Evolutionary conservation across 1,140 invertebrate genomes (phyloP), one percentile per base, ranked within the genome.

Genomic region (Papilio helenus): DNA sequence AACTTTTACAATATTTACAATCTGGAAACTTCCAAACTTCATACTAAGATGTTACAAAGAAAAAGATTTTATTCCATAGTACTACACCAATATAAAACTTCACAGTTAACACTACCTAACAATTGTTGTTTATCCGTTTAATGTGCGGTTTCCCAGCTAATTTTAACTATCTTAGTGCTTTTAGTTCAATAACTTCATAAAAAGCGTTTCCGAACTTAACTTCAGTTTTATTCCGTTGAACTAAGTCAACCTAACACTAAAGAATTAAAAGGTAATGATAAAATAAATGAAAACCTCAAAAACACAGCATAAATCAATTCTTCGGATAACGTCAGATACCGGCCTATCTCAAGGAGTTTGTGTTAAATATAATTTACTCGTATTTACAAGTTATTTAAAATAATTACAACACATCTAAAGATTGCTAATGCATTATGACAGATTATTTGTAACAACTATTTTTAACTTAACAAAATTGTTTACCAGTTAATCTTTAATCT

Each of bases 1-100:
- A 65, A 77, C 76, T 61, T 77, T 61, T 44, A 49, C 39, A 77
- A 77, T 42, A 29, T 77, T 77, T 65, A 74, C 42, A 26, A 74
- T 14, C 18, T 23, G 23, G 23, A 74, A 74, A 42, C 44, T 39
- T 42, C 16, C 12, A 76, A 55, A 76, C 20, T 34, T 65, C 23
- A 26, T 65, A 16, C 26, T 16, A 29, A 26, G 61, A 61, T 65
- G 29, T 34, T 65, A 29, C 26, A 29, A 68, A 29, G 61, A 68
- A 34, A 68, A 55, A 20, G 51, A 8, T 55, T 55, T 55, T 20
- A n/a, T 18, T 49, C 5, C 16, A 49, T 4, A 49, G 3, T 18
- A 49, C 14, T 49, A 49, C 46, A 49, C 18, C 14, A 49, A 49
- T 49, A 49, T 18, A 18, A 1, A 49, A 49, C 16, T 18, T 49